Base-by-base conservation (phyloP, 2,888 invertebrate species). In the Teleiodes luculella region DNA sequence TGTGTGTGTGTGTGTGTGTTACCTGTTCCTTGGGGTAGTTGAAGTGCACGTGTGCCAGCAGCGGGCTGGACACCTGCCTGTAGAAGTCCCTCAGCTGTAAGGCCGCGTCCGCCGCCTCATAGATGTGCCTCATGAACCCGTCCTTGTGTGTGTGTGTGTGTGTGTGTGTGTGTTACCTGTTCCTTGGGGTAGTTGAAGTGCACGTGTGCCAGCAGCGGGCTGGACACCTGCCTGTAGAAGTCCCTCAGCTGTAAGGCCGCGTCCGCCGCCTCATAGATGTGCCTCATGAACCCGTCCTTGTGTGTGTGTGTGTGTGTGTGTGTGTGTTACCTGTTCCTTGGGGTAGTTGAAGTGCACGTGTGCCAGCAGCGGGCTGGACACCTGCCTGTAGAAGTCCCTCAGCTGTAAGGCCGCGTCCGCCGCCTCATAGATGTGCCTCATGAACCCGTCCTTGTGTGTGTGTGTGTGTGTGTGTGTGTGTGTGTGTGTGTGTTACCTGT, bases 251-350 rank as follows among this genome's bases (percentile, higher is more conserved):
- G 94, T 39, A 92, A 75, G 58, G 91, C 90, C 1, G 94, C 93
- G 72, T 94, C 94, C 0, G 93, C 89, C n/a, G 92, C 93, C 73
- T 93, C 94, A 78, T 94, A 94, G 61, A 95, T 94, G 73, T 92
- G 92, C 1, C 94, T 83, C 65, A 93, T 91, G 75, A 94, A 93
- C 3, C 94, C 95, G 28, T 86, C 86, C 78, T 94, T 94, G 57
- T 91, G 90, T n/a, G n/a, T 33, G 33, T 35, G 10, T n/a, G n/a
- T n/a, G n/a, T n/a, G n/a, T 13, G 13, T 35, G 35, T 35, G 4
- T 1, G 35, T 35, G 35, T n/a, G 14, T 37, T 36, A 37, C 37
- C 37, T 37, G 37, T 1, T n/a, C 37, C 37, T 37, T 37, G 0
- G 91, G 89, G 74, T 94, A 95, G 50, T 85, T 83, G 72, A 95